Base-by-base conservation (phyloP, 2,888 invertebrate species). In the Prenolepis imparis region DNA sequence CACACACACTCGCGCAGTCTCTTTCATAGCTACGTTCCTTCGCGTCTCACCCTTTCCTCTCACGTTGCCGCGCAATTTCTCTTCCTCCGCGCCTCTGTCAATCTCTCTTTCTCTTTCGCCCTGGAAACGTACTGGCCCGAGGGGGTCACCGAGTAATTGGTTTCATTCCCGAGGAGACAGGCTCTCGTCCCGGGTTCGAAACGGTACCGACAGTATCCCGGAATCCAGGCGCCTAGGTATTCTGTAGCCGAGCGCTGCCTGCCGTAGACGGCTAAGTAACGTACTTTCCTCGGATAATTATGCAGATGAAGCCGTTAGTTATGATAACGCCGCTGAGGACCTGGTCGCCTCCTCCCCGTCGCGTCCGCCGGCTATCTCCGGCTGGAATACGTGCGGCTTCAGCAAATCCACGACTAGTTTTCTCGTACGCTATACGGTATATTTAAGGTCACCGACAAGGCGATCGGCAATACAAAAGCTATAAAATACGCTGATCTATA, bases 101-200 rank as follows among this genome's bases (percentile, higher is more conserved):
- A 75, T 89, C 87, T 88, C 89, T 87, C 85, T 85, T 80, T 86
- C 88, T 86, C 82, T 84, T 75, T 52, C 70, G 59, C 41, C 32
- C 55, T 59, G 70, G 85, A 86, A 89, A 90, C 84, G 88, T 85
- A 89, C 85, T 87, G 88, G 92, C 92, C 94, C 91, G 90, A 91
- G 93, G 93, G 92, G 94, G 93, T 93, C 93, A 93, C 92, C 92
- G 90, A 93, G 93, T 94, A 94, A 94, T 94, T 94, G 94, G 94
- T 93, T 94, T 94, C 94, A 93, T 94, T 94, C 92, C 92, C 91
- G 87, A 89, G 90, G 91, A 94, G 93, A 93, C 94, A 94, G 94
- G 92, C 91, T 90, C 78, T 80, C 92, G 89, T 87, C 87, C 91
- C 85, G 88, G 89, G 89, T 91, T 91, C 89, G 91, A 90, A 88